Evolutionary conservation across 2,888 invertebrate genomes (phyloP).

Genomic region (Xanthorhoe spadicearia): DNA sequence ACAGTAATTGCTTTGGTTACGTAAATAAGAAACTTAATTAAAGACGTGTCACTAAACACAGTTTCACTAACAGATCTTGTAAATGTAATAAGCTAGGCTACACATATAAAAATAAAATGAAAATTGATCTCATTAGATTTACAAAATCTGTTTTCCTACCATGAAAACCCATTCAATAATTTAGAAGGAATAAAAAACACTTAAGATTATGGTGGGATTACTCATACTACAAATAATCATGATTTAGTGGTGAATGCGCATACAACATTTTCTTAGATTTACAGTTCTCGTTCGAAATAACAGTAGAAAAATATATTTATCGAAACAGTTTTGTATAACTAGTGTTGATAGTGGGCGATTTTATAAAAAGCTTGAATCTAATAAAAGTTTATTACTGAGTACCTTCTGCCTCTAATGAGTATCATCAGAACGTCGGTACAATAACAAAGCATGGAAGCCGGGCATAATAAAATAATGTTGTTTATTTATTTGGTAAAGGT

Average conservation of each 20-base stretch:
- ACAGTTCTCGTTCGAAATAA: background rate
- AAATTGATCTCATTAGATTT: constrained; percentile 24
- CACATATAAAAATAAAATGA: constrained; percentile 12
- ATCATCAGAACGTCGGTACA: no score
- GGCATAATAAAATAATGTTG: no score
- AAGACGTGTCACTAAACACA: constrained; percentile 30
- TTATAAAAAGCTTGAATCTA: background rate
- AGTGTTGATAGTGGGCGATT: background rate
- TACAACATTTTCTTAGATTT: constrained; percentile 4
- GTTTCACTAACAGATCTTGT: constrained; percentile 20
- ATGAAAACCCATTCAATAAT: constrained; percentile 41
- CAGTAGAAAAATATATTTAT: constrained; percentile 4
- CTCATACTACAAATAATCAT: constrained; percentile 29
- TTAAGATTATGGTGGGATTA: constrained; percentile 51
- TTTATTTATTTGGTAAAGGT: no score
- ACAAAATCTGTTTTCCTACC: constrained; percentile 25
- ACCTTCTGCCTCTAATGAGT: background rate
- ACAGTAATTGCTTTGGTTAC: constrained; percentile 71
- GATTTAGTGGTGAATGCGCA: constrained; percentile 7
- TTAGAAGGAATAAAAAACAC: constrained; percentile 43
- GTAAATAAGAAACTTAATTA: constrained; percentile 36
- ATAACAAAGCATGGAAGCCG: no score
- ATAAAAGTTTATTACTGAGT: background rate
- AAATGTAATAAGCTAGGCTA: constrained; percentile 14
- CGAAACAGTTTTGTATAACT: background rate